Conservation (phyloP, 2,113 vertebrate species). For the Pandion haliaetus region DNA sequence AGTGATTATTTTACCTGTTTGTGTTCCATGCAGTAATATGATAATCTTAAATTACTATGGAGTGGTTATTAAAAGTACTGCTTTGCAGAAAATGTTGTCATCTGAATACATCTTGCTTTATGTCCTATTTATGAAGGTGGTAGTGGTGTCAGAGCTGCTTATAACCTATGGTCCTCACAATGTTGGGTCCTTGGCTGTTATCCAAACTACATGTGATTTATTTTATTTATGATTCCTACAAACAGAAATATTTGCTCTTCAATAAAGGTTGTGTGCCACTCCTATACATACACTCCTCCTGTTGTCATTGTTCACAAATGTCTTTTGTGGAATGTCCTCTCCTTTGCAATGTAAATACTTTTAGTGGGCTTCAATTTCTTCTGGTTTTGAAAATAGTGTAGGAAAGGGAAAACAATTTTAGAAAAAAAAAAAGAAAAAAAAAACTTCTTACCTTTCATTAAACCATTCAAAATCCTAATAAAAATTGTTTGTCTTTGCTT, state of each 20-base stretch:
- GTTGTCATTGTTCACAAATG: neutral
- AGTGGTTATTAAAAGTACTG: neutral
- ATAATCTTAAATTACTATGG: neutral
- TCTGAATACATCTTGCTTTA: neutral
- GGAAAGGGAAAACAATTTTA: neutral
- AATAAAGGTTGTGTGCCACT: neutral
- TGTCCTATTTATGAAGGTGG: neutral
- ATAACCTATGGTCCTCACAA: neutral
- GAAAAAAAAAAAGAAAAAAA: fast-evolving
- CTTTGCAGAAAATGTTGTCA: neutral
- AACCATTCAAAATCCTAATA: neutral
- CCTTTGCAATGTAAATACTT: neutral
- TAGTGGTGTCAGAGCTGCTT: neutral
- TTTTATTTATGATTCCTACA: neutral
- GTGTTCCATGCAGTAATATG: neutral
- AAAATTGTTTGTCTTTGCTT: neutral
- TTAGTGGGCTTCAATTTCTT: neutral
- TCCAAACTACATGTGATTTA: neutral
- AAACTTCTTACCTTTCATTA: neutral
- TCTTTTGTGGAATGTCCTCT: neutral
- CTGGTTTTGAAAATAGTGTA: neutral
- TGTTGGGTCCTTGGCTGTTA: neutral
- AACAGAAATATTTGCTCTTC: neutral
- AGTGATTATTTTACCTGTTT: neutral
- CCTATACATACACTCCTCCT: neutral